These are phyloP conservation scores for Neocrepidodera transversa DNA, from an alignment of 2,888 invertebrate genomes.

Conservation along the genomic window DNA sequence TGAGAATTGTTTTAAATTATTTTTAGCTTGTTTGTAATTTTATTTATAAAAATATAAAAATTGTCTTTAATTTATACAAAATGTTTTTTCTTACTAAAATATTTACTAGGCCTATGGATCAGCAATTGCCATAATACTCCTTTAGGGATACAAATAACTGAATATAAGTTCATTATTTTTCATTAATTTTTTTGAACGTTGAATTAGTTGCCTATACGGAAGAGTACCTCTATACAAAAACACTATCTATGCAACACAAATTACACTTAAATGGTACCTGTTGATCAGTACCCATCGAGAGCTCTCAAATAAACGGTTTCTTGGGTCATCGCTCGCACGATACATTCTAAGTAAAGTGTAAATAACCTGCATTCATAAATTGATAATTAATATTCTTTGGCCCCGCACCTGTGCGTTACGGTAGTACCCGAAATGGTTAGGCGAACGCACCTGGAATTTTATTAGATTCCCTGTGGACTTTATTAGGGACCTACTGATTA, in stretches of 20 bases:
- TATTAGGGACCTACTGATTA: background rate
- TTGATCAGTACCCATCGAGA: background rate
- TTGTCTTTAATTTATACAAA: background rate
- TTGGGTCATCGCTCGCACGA: conserved; percentile 44
- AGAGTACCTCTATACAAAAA: too few relatives aligned
- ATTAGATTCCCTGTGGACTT: background rate
- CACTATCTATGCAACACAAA: background rate
- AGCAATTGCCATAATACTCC: too few relatives aligned
- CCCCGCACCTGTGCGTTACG: conserved; percentile 44
- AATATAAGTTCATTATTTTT: too few relatives aligned
- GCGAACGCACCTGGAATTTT: conserved; percentile 2
- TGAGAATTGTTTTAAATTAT: conserved; percentile 52
- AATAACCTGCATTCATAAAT: conserved; percentile 47
- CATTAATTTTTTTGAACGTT: too few relatives aligned
- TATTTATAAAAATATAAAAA: conserved; percentile 11
- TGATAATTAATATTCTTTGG: conserved; percentile 48
- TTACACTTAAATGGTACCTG: background rate
- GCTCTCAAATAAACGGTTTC: conserved; percentile 39
- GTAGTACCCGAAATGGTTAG: conserved; percentile 31
- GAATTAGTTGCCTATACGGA: background rate
- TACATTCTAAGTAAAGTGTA: conserved; percentile 27
- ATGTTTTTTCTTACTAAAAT: too few relatives aligned
- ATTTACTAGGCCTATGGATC: too few relatives aligned
- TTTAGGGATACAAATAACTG: too few relatives aligned
- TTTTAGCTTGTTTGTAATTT: conserved; percentile 51